Evolutionary conservation across 2,888 invertebrate genomes (phyloP), one percentile per base, ranked within the genome.

Genomic region (Serrognathus titanus): DNA sequence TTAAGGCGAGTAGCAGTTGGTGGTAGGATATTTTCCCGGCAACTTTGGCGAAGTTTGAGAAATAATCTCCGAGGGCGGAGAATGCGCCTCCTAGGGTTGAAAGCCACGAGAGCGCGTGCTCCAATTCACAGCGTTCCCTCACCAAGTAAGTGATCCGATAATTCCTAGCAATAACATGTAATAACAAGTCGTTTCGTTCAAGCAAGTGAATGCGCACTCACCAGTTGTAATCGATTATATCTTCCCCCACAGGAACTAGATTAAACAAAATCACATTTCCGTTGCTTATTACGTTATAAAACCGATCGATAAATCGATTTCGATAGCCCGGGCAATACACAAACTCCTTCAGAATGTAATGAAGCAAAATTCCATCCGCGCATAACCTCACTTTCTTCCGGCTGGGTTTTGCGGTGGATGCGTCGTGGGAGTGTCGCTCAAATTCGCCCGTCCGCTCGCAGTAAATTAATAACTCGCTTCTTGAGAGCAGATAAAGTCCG

Each of bases 71-170:
- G 52, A 98, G 81, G 1, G 97, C 92, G 2, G 97, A 97, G 77
- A 92, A 97, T 1, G 95, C 97, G 47, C 97, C 97, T 2, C 97
- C 98, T 11, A 98, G 82, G 1, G 98, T 97, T 13, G 97, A 97
- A 20, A 98, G 78, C 94, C 96, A 96, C 12, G 95, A 94, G 82
- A 97, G 86, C 31, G 92, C 84, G 78, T 90, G 84, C 66, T 94
- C 93, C 66, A 92, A 79, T 77, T 94, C 92, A 61, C 87, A 81
- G 66, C 83, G 82, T 63, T 87, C 88, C 80, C 86, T 72, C 3
- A 81, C 73, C 68, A 84, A 75, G 46, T 69, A 62, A 11, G 74
- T 74, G 38, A 84, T 69, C 66, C 78, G 79, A 39, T 79, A 70
- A 66, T 82, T 82, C 83, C 85, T 84, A 49, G 41, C 73, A 73